Evolutionary conservation across 2,888 invertebrate genomes (phyloP).

Genomic region (Xylophagus ater): DNA sequence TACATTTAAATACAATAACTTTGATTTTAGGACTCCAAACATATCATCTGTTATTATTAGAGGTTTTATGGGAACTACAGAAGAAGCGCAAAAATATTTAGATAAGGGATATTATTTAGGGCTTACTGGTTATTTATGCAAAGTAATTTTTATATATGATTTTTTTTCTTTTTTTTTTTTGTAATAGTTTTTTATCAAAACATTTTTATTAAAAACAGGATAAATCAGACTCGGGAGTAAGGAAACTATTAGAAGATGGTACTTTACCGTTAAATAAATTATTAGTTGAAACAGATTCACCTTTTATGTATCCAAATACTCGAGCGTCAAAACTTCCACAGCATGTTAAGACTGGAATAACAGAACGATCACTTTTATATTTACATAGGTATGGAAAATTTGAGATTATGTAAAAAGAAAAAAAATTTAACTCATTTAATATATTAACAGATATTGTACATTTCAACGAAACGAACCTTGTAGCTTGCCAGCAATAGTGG

Average conservation of each 20-base stretch:
- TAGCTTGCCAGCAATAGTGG: constrained; percentile 82
- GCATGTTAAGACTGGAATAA: constrained; percentile 76
- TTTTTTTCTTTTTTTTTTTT: not conserved
- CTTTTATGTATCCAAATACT: constrained; percentile 93
- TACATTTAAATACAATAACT: constrained; percentile 23
- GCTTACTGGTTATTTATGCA: constrained; percentile 53
- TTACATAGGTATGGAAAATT: constrained; percentile 31
- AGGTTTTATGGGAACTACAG: constrained; percentile 81
- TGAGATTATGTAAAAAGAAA: not conserved
- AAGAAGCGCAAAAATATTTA: constrained; percentile 73
- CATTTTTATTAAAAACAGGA: constrained; percentile 47
- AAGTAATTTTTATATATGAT: constrained; percentile 20
- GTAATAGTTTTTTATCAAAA: not conserved
- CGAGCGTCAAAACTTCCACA: constrained; percentile 82
- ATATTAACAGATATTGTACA: constrained; percentile 62
- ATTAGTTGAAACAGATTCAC: constrained; percentile 86
- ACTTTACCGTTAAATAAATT: constrained; percentile 72
- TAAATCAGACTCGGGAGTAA: constrained; percentile 81
- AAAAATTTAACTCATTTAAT: not conserved
- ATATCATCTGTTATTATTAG: constrained; percentile 76
- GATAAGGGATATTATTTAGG: constrained; percentile 79
- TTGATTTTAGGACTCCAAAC: constrained; percentile 41
- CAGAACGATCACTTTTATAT: constrained; percentile 56
- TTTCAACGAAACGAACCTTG: constrained; percentile 96
- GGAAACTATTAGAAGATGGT: constrained; percentile 69